Conservation (phyloP, 2,797 vertebrate genomes). For the Hozukius guyotensis region DNA sequence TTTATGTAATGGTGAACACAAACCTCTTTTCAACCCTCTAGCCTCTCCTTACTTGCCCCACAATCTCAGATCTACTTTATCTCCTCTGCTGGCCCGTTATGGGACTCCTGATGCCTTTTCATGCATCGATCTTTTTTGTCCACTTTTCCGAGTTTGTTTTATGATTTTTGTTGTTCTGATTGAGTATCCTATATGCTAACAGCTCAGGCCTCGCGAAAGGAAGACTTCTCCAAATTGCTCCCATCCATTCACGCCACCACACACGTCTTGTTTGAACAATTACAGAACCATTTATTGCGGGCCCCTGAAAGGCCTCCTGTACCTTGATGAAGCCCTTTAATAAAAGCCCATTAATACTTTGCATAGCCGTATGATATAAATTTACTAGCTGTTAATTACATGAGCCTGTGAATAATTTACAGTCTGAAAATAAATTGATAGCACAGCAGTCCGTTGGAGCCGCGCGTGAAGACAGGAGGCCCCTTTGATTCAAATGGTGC, state of each 20-base stretch:
- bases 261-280: constrained; percentile 37
- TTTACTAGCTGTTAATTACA: constrained; percentile 77
- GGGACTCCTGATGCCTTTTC: constrained; percentile 7
- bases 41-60: constrained; percentile 19
- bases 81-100: neutral
- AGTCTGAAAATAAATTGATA: constrained; percentile 70
- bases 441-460: constrained; percentile 29
- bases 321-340: constrained; percentile 76
- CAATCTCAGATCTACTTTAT: constrained; percentile 40
- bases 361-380: constrained; percentile 68
- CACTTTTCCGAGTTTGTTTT: constrained; percentile 6
- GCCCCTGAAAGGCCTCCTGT: constrained; percentile 58
- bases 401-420: constrained; percentile 75
- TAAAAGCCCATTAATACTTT: constrained; percentile 77
- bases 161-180: neutral
- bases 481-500: constrained; percentile 49
- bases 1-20: constrained; percentile 75
- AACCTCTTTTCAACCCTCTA: constrained; percentile 35
- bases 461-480: constrained; percentile 50
- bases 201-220: neutral
- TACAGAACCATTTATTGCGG: constrained; percentile 59
- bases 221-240: constrained; percentile 9
- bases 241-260: neutral
- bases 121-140: neutral
- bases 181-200: neutral